Evolutionary conservation across 2,888 invertebrate species (phyloP).

Genomic region (Spilarctia lutea): DNA sequence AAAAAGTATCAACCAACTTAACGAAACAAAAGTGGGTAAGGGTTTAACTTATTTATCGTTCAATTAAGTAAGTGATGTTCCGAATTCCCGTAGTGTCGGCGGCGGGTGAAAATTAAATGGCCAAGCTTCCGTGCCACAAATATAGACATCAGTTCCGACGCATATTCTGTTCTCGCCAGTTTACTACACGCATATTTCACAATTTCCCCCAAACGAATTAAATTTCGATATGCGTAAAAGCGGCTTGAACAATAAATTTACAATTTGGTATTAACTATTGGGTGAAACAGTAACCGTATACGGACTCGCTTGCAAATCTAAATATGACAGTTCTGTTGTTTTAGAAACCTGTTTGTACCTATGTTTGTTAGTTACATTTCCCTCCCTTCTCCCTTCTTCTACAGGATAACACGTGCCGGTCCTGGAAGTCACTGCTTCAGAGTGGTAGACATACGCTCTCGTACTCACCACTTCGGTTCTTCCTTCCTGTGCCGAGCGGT

Average conservation of each 20-base stretch:
- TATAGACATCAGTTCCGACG: constrained; percentile 37
- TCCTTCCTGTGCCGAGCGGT: no score
- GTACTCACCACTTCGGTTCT: no score
- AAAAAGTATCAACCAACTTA: constrained; percentile 13
- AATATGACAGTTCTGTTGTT: neutral
- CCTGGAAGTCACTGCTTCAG: no score
- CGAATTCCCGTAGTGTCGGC: constrained; percentile 35
- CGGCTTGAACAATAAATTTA: constrained; percentile 73
- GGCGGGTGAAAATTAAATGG: constrained; percentile 45
- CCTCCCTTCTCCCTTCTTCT: no score
- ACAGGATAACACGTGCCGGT: no score
- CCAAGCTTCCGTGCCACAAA: constrained; percentile 41
- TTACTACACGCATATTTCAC: constrained; percentile 24
- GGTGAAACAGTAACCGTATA: constrained; percentile 7
- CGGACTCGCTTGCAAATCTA: neutral
- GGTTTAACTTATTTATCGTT: constrained; percentile 41
- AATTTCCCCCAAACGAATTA: constrained; percentile 52
- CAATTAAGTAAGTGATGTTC: constrained; percentile 47
- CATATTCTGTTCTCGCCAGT: constrained; percentile 16
- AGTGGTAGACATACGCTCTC: no score
- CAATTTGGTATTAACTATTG: constrained; percentile 71
- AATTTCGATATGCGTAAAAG: constrained; percentile 69
- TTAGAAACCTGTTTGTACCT: neutral
- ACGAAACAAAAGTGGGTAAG: constrained; percentile 30
- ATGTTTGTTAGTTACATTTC: no score